These are phyloP conservation scores for Plebejus anna DNA, from an alignment of 2,888 invertebrate genomes.

Conservation along the genomic window DNA sequence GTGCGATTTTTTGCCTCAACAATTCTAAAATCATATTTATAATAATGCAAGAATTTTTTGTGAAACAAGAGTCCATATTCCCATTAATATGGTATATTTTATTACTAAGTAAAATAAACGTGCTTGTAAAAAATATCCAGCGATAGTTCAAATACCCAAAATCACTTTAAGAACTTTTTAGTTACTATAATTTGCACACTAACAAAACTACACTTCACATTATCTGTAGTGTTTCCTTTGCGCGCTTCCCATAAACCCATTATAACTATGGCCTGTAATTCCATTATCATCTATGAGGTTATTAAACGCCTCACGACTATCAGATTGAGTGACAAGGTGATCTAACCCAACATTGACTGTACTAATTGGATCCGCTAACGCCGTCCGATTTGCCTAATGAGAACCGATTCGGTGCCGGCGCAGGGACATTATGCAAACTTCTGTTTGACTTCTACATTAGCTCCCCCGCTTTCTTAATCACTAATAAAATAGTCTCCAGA, in stretches of 20 bases:
- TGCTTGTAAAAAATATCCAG: no score
- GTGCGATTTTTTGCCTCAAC: not conserved
- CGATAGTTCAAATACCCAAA: no score
- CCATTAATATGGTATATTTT: no score
- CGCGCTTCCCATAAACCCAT: not conserved
- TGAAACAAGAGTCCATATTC: no score
- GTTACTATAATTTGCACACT: no score
- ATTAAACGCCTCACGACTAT: conserved; percentile 32
- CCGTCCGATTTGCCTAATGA: conserved; percentile 74
- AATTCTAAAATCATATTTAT: not conserved
- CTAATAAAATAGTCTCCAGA: conserved; percentile 54
- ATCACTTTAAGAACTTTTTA: no score
- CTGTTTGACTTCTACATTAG: conserved; percentile 69
- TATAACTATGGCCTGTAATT: not conserved
- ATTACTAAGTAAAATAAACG: no score
- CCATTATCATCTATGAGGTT: conserved; percentile 31
- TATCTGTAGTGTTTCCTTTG: not conserved
- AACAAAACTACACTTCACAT: not conserved
- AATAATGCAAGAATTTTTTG: no score
- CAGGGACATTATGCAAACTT: conserved; percentile 71
- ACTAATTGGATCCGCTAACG: conserved; percentile 71
- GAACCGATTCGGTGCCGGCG: conserved; percentile 58
- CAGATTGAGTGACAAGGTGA: conserved; percentile 50
- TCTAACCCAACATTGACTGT: conserved; percentile 70
- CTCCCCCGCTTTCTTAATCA: conserved; percentile 55